Evolutionary conservation across 2,797 vertebrate species (phyloP).

Genomic region (Diceros bicornis): DNA sequence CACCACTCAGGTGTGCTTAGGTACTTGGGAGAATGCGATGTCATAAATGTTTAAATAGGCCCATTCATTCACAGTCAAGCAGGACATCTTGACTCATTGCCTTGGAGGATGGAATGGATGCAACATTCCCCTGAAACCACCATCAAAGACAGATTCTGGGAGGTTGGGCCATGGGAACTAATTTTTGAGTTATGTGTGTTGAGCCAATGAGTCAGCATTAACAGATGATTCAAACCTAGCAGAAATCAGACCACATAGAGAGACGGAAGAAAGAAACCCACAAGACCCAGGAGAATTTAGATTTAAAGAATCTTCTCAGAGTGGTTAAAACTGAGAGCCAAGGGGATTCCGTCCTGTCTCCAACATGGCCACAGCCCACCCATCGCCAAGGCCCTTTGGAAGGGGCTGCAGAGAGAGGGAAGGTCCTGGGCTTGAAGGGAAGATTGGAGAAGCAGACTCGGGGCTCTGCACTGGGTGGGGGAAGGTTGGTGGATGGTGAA

Average conservation of each 20-base stretch:
- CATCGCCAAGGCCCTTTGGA: neutral
- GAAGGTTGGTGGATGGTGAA: fast-evolving
- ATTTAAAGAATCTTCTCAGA: neutral
- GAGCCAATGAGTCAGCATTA: neutral
- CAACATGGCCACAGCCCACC: neutral
- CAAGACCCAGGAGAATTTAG: neutral
- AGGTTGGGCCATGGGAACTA: neutral
- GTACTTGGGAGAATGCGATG: neutral
- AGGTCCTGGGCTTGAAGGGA: neutral
- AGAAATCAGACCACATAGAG: neutral
- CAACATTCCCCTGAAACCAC: neutral
- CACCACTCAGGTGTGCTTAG: neutral
- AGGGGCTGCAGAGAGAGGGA: neutral
- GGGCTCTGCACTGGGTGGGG: neutral
- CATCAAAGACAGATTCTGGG: neutral
- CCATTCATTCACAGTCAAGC: neutral
- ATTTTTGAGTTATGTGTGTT: neutral
- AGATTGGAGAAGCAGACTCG: neutral
- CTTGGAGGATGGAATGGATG: neutral
- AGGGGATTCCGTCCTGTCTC: neutral
- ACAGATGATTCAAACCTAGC: neutral
- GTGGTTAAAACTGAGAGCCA: neutral
- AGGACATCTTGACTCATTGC: neutral
- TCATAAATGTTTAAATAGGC: neutral
- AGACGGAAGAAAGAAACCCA: neutral